Evolutionary conservation across 2,888 invertebrate species (phyloP).

Genomic region (Acanthococcus lagerstroemiae): DNA sequence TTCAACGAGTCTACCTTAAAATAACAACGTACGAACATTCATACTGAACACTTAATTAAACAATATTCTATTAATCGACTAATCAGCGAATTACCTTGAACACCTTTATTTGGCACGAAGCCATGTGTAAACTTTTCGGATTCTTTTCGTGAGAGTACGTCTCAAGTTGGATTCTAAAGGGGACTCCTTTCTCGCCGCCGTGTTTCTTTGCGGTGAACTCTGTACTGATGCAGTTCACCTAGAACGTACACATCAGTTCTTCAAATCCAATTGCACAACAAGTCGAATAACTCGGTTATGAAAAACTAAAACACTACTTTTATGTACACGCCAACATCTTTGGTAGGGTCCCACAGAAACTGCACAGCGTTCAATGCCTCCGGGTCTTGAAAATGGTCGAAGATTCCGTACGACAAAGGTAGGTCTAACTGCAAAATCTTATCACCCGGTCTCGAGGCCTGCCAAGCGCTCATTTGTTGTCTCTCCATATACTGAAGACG

Average conservation of each 20-base stretch:
- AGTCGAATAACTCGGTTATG: no score
- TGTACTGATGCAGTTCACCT: slow-evolving; percentile 93
- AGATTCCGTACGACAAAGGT: slow-evolving; percentile 84
- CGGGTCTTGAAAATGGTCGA: slow-evolving; percentile 64
- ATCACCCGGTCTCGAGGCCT: slow-evolving; percentile 77
- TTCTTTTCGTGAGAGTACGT: slow-evolving; percentile 55
- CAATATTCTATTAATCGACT: no score
- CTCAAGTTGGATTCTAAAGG: slow-evolving; percentile 90
- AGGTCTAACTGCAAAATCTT: slow-evolving; percentile 87
- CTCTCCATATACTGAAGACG: slow-evolving; percentile 89
- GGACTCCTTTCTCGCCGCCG: slow-evolving; percentile 96
- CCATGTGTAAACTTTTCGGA: slow-evolving; percentile 66
- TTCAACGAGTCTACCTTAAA: no score
- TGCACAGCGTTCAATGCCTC: slow-evolving; percentile 68
- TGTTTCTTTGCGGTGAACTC: slow-evolving; percentile 97
- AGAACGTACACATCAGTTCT: slow-evolving; percentile 35
- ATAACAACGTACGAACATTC: no score
- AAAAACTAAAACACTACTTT: slow-evolving; percentile 53
- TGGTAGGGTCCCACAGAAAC: slow-evolving; percentile 90
- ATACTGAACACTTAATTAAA: no score
- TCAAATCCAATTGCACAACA: no score
- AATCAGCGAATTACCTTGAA: slow-evolving; percentile 46
- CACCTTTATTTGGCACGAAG: slow-evolving; percentile 93
- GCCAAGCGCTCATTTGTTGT: slow-evolving; percentile 89
- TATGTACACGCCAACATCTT: slow-evolving; percentile 89